phyloP scores from a whole-genome alignment of 1,140 invertebrate species.

The Dendroctonus valens region DNA sequence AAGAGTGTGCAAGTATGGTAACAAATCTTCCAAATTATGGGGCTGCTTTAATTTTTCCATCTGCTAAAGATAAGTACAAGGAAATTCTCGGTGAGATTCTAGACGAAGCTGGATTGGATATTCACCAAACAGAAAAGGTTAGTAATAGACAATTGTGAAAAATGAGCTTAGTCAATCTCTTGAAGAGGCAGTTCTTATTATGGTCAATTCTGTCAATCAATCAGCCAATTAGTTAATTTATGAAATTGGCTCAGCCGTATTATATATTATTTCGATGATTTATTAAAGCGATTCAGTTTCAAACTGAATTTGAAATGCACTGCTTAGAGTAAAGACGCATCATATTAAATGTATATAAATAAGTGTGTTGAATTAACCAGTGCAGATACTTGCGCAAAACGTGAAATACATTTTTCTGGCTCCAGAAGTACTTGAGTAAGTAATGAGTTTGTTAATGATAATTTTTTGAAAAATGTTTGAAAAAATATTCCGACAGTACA shows the following conservation, averaged over 20 bases:
- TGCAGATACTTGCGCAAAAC: no score
- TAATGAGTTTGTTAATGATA: no score
- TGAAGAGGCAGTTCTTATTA: neutral
- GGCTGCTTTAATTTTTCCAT: slow-evolving; percentile 42
- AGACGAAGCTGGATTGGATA: slow-evolving; percentile 38
- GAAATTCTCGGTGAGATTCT: slow-evolving; percentile 42
- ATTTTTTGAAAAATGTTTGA: no score
- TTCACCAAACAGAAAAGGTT: slow-evolving; percentile 41
- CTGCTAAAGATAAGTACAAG: slow-evolving; percentile 39
- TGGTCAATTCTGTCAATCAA: neutral
- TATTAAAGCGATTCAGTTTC: no score
- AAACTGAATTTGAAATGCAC: no score
- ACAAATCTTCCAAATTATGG: slow-evolving; percentile 52
- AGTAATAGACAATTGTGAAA: neutral
- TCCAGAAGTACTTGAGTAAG: no score
- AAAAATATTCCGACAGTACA: neutral
- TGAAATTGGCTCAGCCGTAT: neutral
- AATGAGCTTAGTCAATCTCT: neutral
- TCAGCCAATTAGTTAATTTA: neutral
- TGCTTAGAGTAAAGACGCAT: no score
- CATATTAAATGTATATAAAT: no score
- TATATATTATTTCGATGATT: no score
- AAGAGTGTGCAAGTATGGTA: slow-evolving; percentile 51
- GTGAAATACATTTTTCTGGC: no score
- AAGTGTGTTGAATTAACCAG: no score